A percentile compares a stretch with the other conserved stretches of the same genome.
Evolutionary conservation across 2,113 vertebrate genomes (phyloP).

Genomic region (Chrysemys picta): DNA sequence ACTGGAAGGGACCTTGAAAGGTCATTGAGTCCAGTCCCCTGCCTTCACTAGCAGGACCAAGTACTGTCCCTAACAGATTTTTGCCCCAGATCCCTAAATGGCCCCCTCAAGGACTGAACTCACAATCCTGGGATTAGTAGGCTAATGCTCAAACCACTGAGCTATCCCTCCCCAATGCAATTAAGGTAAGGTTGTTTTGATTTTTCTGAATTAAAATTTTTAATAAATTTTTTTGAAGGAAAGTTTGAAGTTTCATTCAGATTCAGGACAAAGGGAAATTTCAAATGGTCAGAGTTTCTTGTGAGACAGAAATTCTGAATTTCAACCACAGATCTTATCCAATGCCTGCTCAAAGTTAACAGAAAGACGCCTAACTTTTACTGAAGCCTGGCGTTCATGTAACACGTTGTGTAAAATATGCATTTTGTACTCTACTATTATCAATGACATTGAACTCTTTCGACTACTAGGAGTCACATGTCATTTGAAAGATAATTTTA

Average conservation of each 20-base stretch:
- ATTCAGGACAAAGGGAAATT: neutral
- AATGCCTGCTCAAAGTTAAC: neutral
- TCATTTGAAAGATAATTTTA: neutral
- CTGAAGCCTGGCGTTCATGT: neutral
- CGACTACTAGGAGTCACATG: accelerated
- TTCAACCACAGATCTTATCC: neutral
- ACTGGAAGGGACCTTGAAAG: too few species aligned
- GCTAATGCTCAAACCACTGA: too few species aligned
- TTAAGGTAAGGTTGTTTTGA: neutral
- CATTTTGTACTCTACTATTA: neutral
- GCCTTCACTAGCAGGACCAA: too few species aligned
- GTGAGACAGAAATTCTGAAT: neutral
- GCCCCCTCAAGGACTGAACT: too few species aligned
- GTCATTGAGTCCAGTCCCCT: too few species aligned
- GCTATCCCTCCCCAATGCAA: neutral
- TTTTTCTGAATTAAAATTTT: neutral
- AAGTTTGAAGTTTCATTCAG: neutral
- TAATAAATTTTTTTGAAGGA: neutral
- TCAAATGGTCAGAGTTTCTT: neutral
- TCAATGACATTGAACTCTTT: neutral
- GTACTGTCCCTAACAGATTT: too few species aligned
- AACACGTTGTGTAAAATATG: neutral
- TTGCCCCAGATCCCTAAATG: too few species aligned
- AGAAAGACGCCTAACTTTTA: neutral
- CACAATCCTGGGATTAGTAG: too few species aligned